A percentile compares a stretch with the other conserved stretches of the same genome.
phyloP scores from a whole-genome alignment of 2,113 vertebrate genomes.

The Cisticola juncidis region DNA sequence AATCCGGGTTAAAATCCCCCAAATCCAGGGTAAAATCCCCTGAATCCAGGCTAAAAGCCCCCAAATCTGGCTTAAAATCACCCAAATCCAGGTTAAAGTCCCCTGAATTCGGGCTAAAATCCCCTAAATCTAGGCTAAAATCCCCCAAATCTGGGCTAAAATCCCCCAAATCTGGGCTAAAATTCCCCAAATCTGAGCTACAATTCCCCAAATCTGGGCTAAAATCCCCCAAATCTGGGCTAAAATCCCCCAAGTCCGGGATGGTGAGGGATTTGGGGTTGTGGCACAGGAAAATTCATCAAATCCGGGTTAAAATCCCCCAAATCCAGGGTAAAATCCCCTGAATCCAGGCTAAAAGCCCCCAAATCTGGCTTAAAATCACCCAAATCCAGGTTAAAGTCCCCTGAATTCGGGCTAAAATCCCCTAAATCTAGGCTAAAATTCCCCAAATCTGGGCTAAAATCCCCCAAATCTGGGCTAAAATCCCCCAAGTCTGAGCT shows the following conservation, averaged over 20 bases:
- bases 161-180: too few species aligned
- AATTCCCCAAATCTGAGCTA: too few species aligned
- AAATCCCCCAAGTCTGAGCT: neutral
- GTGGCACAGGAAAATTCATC: too few species aligned
- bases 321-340: rapidly evolving
- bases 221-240: rapidly evolving
- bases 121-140: too few species aligned
- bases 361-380: neutral
- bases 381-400: rapidly evolving
- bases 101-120: too few species aligned
- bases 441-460: rapidly evolving
- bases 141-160: too few species aligned
- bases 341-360: rapidly evolving
- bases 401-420: neutral
- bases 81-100: too few species aligned
- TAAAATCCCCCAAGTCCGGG: rapidly evolving
- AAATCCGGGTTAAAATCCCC: rapidly evolving
- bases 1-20: too few species aligned
- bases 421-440: neutral
- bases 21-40: too few species aligned
- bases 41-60: too few species aligned
- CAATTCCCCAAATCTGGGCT: rapidly evolving
- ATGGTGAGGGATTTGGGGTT: too few species aligned
- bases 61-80: too few species aligned
- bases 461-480: rapidly evolving